Percentiles rank a stretch among this genome's conserved stretches.
Evolutionary conservation across 2,888 invertebrate genomes (phyloP).

Genomic region (Petrolisthes manimaculis): DNA sequence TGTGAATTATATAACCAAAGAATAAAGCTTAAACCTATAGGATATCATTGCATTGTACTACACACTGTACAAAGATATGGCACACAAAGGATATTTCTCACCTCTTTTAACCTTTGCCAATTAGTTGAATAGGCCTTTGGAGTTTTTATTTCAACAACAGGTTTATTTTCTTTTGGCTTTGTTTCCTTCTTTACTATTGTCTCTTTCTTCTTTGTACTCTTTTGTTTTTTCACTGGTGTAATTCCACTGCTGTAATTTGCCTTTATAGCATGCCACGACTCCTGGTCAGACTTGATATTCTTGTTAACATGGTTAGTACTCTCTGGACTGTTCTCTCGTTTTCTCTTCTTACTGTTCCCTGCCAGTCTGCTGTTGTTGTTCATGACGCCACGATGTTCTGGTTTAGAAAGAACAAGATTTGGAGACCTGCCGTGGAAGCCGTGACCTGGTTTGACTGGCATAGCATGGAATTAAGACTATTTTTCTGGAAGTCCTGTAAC

Average conservation of each 20-base stretch:
- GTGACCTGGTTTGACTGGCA: no score
- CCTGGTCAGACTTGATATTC: no score
- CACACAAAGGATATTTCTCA: background rate
- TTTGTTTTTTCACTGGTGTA: no score
- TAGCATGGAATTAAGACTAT: no score
- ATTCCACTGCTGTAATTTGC: no score
- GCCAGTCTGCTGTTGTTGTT: background rate
- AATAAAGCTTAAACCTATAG: no score
- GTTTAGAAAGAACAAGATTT: no score
- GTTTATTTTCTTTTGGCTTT: background rate
- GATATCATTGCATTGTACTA: background rate
- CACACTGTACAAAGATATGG: background rate
- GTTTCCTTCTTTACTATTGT: background rate
- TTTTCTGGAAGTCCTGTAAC: no score
- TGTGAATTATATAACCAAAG: no score
- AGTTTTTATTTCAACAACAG: constrained; percentile 21
- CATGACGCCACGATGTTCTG: no score
- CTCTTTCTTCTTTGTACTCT: background rate
- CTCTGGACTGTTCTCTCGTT: background rate
- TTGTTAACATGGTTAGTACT: background rate
- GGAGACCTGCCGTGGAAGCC: no score
- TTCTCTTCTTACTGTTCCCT: background rate
- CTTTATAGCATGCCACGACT: no score
- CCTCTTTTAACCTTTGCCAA: constrained; percentile 34
- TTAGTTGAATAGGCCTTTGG: constrained; percentile 37